phyloP scores from a whole-genome alignment of 1,140 invertebrate genomes.

The Neotoxoptera formosana region DNA sequence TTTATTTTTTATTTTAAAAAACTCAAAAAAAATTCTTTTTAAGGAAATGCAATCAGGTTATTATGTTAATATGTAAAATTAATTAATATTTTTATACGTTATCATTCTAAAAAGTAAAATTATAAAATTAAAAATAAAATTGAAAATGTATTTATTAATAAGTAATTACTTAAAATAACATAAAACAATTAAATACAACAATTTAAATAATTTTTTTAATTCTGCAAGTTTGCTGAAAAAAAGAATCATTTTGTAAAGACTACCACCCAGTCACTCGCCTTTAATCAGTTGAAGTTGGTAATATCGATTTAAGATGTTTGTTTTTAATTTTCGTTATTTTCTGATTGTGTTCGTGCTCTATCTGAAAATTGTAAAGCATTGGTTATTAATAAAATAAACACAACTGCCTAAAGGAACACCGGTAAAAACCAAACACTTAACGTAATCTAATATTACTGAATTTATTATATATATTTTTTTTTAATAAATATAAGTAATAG shows the following conservation, averaged over 20 bases:
- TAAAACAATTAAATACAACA: not conserved
- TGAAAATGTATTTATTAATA: not conserved
- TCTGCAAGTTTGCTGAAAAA: not conserved
- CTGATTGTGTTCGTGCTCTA: not conserved
- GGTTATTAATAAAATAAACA: not conserved
- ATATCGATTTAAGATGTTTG: not conserved
- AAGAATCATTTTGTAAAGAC: not conserved
- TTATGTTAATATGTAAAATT: no score
- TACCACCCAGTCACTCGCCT: no score
- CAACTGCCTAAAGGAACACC: not conserved
- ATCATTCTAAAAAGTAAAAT: not conserved
- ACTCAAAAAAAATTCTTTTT: not conserved
- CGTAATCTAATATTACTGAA: not conserved
- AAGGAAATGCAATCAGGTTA: no score
- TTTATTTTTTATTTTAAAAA: not conserved
- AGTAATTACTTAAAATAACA: no score
- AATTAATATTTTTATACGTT: no score
- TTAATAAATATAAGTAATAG: no score
- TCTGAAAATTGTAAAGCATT: not conserved
- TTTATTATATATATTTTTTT: not conserved
- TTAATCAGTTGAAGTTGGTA: not conserved
- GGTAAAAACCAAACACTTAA: not conserved
- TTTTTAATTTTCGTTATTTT: not conserved
- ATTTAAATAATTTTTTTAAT: not conserved
- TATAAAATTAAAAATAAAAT: not conserved